A percentile compares a stretch with the other conserved stretches of the same genome.
Conservation (phyloP, 2,113 vertebrate species). For the Indicator indicator region DNA sequence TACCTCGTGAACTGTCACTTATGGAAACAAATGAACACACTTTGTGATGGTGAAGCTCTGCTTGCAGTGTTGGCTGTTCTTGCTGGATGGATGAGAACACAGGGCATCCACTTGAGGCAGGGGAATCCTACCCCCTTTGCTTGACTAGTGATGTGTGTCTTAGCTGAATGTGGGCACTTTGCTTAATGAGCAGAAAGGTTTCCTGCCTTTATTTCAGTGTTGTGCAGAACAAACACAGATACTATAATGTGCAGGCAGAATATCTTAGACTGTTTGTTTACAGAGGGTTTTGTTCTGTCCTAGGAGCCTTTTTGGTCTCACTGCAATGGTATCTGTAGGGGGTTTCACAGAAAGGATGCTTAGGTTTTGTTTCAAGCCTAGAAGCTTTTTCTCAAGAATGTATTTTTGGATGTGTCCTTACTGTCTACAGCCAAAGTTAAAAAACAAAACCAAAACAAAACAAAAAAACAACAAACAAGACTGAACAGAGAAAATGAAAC, state of each 20-base stretch:
- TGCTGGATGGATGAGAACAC: not conserved
- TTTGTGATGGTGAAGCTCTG: not conserved
- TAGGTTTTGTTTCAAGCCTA: not conserved
- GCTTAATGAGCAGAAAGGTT: not conserved
- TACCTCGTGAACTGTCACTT: slow-evolving; percentile 31
- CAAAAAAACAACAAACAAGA: not conserved
- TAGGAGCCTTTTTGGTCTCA: not conserved
- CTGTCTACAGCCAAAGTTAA: not conserved
- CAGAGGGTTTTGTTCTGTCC: not conserved
- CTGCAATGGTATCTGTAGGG: not conserved
- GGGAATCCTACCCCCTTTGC: not conserved
- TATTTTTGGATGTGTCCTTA: not conserved
- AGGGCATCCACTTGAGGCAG: not conserved
- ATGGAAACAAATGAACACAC: not conserved
- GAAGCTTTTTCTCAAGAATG: not conserved
- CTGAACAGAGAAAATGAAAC: not conserved
- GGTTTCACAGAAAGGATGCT: not conserved
- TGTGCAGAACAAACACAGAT: not conserved
- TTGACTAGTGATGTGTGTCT: not conserved
- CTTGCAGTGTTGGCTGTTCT: not conserved
- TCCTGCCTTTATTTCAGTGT: not conserved
- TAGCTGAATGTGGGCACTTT: not conserved
- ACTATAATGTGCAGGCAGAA: not conserved
- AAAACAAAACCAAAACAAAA: not conserved
- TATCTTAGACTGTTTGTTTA: not conserved